These are phyloP conservation scores for Tribolium castaneum DNA, from an alignment of 1,140 invertebrate species.

Conservation along the genomic window DNA sequence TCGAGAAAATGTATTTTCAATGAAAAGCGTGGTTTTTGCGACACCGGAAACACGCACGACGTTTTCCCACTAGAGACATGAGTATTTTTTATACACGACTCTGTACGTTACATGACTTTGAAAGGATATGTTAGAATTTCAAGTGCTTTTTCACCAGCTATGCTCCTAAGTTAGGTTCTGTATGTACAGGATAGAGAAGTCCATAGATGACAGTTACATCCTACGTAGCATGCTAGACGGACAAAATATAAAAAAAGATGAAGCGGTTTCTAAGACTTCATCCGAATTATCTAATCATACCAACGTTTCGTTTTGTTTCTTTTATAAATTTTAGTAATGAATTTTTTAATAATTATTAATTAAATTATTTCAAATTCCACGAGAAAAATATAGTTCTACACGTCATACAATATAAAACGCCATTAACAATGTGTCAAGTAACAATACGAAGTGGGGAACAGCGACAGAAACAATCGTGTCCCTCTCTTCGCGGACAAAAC, in stretches of 20 bases:
- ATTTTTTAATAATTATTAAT: constrained; percentile 29
- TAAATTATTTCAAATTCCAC: constrained; percentile 42
- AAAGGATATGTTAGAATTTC: constrained; percentile 48
- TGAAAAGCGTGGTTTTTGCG: background rate
- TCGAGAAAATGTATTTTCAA: too few species aligned
- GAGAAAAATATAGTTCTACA: constrained; percentile 54
- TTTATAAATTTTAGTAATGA: constrained; percentile 38
- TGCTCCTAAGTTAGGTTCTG: constrained; percentile 46
- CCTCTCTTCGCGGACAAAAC: constrained; percentile 45
- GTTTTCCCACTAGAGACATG: constrained; percentile 41
- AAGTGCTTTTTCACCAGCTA: constrained; percentile 43
- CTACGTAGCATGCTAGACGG: constrained; percentile 50
- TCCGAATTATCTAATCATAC: constrained; percentile 33
- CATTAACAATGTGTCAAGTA: constrained; percentile 57
- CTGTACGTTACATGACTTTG: constrained; percentile 41
- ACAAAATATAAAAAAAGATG: constrained; percentile 42
- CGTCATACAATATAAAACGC: constrained; percentile 55
- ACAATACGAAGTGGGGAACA: constrained; percentile 45
- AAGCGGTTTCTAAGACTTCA: constrained; percentile 35
- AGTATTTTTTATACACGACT: constrained; percentile 40
- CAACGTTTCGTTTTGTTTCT: constrained; percentile 28
- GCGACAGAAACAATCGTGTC: constrained; percentile 38
- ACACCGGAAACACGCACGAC: constrained; percentile 41
- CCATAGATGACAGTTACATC: constrained; percentile 46
- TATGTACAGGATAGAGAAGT: constrained; percentile 53